phyloP scores from a whole-genome alignment of 2,888 invertebrate species.

The Brachyptera risi region DNA sequence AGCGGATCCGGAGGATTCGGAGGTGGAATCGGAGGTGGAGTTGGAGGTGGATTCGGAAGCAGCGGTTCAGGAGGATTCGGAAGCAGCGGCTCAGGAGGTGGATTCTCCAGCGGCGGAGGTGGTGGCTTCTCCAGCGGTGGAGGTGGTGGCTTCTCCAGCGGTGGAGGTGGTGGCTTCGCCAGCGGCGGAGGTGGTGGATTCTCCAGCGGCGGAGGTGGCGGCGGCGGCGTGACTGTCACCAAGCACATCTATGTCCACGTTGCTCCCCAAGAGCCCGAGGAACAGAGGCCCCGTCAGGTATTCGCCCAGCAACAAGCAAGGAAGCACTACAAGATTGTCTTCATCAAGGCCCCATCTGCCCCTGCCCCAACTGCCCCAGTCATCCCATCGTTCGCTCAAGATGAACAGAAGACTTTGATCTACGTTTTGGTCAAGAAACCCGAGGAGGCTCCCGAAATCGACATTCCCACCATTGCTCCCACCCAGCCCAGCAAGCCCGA shows the following conservation, averaged over 20 bases:
- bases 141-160: slow-evolving; percentile 21
- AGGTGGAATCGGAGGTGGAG: slow-evolving; percentile 33
- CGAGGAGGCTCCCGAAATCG: slow-evolving; percentile 77
- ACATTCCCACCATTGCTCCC: slow-evolving; percentile 72
- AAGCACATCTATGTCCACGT: slow-evolving; percentile 90
- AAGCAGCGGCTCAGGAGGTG: slow-evolving; percentile 11
- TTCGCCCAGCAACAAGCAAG: slow-evolving; percentile 66
- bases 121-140: slow-evolving; percentile 22
- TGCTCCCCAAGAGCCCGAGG: slow-evolving; percentile 76
- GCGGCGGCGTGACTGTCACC: slow-evolving; percentile 55
- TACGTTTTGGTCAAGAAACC: slow-evolving; percentile 87
- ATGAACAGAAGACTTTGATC: slow-evolving; percentile 77
- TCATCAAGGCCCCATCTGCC: slow-evolving; percentile 86
- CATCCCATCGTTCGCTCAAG: slow-evolving; percentile 70
- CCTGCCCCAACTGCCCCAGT: slow-evolving; percentile 78
- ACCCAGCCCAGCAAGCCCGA: slow-evolving; percentile 86
- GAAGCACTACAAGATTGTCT: slow-evolving; percentile 89
- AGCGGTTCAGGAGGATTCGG: slow-evolving; percentile 15
- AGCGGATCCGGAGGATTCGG: slow-evolving; percentile 37
- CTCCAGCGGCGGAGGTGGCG: slow-evolving; percentile 35
- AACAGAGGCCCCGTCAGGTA: slow-evolving; percentile 56
- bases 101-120: slow-evolving; percentile 5
- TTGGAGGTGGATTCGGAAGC: slow-evolving; percentile 22
- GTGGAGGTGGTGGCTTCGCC: slow-evolving; percentile 6
- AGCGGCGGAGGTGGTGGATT: slow-evolving; percentile 24